Base-by-base conservation (phyloP, 2,113 vertebrate genomes). In the Gavia stellata region DNA sequence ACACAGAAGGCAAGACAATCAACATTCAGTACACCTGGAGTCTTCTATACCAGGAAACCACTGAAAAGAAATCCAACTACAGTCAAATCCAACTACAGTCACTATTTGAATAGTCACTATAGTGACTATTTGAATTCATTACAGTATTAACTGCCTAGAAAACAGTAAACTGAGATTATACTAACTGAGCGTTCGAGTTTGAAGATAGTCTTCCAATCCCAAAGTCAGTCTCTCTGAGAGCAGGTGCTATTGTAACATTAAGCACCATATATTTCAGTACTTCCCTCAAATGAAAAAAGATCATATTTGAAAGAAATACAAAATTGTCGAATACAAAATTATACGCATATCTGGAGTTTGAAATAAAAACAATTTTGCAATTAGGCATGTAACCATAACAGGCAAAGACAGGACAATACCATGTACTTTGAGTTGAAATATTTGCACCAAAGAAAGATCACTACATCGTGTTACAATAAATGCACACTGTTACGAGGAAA, bases 281-380 rank as follows among this genome's bases (percentile, higher is more conserved):
- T 34, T 63, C 17, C 17, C 14, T 56, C 21, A 55, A 85, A 62
- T 25, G 15, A 47, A 52, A 58, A 74, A 68, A 63, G 10, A 33
- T 23, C 4, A 3, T 24, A 10, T 58, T 81, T 47, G 63, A 73
- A 90, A 56, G 28, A 67, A 70, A 70, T 4, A 36, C 4, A 56
- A 45, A 45, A 36, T 10, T 5, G n/a, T 16, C 23, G 56, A 75
- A 73, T 8, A 11, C 28, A 62, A 83, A 75, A 50, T 49, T 21
- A 34, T 21, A 52, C 0, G 1, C 1, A 0, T 4, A n/a, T 13
- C 20, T 66, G 31, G 40, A 62, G 31, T 19, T 40, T 38, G 65
- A 87, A 90, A 78, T 33, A 56, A 68, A 80, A 66, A 8, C 17
- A 42, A 10, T 40, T 78, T 84, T 68, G 65, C 70, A 62, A n/a